These are phyloP conservation scores for Eufriesea mexicana DNA, from an alignment of 1,140 invertebrate genomes.

Conservation along the genomic window DNA sequence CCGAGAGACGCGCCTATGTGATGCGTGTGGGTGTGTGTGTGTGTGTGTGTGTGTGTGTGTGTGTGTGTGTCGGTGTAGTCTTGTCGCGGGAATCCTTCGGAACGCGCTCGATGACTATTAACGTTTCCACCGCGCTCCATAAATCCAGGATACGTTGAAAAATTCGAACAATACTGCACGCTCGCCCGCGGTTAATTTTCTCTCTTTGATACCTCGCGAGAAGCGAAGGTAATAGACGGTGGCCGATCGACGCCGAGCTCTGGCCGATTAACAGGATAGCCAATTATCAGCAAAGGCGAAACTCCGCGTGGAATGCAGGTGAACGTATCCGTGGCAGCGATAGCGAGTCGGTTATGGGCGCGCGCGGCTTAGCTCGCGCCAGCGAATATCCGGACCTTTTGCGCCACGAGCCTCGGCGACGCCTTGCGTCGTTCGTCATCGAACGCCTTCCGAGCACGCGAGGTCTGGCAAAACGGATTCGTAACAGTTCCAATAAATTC, in stretches of 20 bases:
- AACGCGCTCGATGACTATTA: slow-evolving; percentile 34
- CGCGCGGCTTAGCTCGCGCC: neutral
- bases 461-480: too few species aligned
- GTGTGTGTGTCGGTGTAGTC: neutral
- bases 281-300: slow-evolving; percentile 40
- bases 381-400: too few species aligned
- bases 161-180: neutral
- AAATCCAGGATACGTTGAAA: neutral
- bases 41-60: neutral
- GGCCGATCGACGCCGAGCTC: neutral
- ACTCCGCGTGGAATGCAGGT: slow-evolving; percentile 25
- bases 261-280: slow-evolving; percentile 11
- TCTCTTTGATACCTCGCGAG: neutral
- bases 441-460: slow-evolving; percentile 46
- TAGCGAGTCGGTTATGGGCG: slow-evolving; percentile 4
- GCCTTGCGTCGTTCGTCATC: slow-evolving; percentile 7
- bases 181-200: neutral
- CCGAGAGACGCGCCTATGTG: too few species aligned
- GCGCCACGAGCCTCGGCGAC: neutral
- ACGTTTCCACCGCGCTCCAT: neutral
- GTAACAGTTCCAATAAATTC: too few species aligned
- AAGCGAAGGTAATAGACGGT: neutral
- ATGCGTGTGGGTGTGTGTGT: too few species aligned
- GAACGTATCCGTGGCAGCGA: slow-evolving; percentile 21
- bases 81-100: slow-evolving; percentile 20